Evolutionary conservation across 2,113 vertebrate genomes (phyloP), one percentile per base, ranked within the genome.

Genomic region (Pseudolaguvia tuberculata): DNA sequence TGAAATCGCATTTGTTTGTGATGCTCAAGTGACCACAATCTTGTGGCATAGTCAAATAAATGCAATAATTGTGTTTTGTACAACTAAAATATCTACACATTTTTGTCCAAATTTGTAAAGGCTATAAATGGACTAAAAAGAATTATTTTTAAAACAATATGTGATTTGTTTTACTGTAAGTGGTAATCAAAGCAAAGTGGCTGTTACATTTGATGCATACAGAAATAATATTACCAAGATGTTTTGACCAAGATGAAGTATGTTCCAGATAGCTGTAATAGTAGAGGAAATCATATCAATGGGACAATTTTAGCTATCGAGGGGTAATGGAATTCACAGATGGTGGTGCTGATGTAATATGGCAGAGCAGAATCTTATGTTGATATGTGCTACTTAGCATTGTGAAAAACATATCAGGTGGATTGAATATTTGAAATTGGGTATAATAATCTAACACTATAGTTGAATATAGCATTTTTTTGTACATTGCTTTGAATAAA

Each of bases 401-500:
- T 63, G 18, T 53, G 67, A 70, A 14, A 65, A 29, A 58, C 52
- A 77, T 61, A 53, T 57, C 35, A 17, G 78, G 76, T 75, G 75
- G 70, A 35, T 35, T 35, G 31, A 35, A 35, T 35, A 6, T 35
- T 42, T 42, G 7, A 75, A 80, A 78, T 9, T 72, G 77, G 56
- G 79, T 77, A 77, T 0, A 77, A 75, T 80, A 80, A 85, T 77
- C 69, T 27, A 45, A 18, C 66, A 56, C 51, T 56, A 67, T 81
- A 80, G 6, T 35, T 4, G 39, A 42, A 42, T 42, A 6, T 42
- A 42, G 4, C 39, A 42, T 1, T 42, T 42, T 42, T 5, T 42
- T 42, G n/a, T n/a, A n/a, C n/a, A n/a, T n/a, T n/a, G n/a, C n/a
- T 42, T 42, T 42, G 31, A 4, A 35, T 42, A 42, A 8, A 6